These are phyloP conservation scores for Yponomeuta cagnagella DNA, from an alignment of 2,888 invertebrate species.

Conservation along the genomic window DNA sequence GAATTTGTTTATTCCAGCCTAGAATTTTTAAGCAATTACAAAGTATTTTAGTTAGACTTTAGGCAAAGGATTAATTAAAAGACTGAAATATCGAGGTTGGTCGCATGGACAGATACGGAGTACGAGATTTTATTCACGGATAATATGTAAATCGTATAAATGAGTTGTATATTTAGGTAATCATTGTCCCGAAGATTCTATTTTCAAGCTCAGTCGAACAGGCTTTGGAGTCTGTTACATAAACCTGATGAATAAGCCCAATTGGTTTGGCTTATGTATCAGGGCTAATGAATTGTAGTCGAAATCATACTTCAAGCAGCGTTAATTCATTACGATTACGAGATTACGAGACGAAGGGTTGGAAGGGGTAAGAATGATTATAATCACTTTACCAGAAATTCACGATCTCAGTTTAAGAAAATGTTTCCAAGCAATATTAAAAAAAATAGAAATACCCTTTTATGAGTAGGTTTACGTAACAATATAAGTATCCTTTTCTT, in stretches of 20 bases:
- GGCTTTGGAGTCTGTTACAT: too few relatives aligned
- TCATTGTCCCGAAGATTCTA: too few relatives aligned
- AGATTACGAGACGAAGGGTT: too few relatives aligned
- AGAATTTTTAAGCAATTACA: too few relatives aligned
- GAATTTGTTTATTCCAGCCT: too few relatives aligned
- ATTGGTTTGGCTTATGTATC: too few relatives aligned
- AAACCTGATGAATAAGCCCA: too few relatives aligned
- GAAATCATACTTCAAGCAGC: too few relatives aligned
- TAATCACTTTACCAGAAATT: conserved; percentile 13
- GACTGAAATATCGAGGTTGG: conserved; percentile 1
- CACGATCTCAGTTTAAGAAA: conserved; percentile 14
- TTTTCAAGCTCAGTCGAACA: too few relatives aligned
- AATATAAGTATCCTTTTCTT: not conserved
- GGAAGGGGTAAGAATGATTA: not conserved
- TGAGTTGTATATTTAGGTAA: not conserved
- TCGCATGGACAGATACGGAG: not conserved
- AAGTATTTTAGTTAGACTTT: not conserved
- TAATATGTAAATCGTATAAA: not conserved
- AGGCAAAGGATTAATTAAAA: not conserved
- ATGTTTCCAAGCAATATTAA: conserved; percentile 2
- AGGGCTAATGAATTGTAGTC: too few relatives aligned
- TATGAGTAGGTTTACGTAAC: conserved; percentile 3
- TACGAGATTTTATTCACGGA: not conserved
- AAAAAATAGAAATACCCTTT: not conserved
- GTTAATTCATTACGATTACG: too few relatives aligned